Percentiles rank a stretch among this genome's conserved stretches.
Evolutionary conservation across 2,113 vertebrate species (phyloP).

Genomic region (Ciconia stormi): DNA sequence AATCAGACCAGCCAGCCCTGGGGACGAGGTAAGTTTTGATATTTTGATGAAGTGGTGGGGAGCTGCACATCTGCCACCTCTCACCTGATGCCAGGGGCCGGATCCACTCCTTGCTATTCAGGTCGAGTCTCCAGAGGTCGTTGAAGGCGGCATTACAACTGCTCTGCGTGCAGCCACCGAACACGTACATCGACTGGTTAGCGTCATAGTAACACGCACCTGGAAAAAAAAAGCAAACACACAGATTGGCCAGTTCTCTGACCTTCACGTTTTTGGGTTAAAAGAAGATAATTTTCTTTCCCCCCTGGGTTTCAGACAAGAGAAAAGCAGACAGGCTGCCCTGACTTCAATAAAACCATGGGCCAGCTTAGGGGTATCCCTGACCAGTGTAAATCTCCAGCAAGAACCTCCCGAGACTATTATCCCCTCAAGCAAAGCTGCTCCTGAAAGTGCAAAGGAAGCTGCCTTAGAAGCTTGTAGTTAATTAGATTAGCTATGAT

Average conservation of each 20-base stretch:
- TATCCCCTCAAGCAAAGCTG: slow-evolving; percentile 2
- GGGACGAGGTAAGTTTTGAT: neutral
- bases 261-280: neutral
- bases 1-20: accelerated
- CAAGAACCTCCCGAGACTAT: neutral
- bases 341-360: accelerated
- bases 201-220: slow-evolving; percentile 96
- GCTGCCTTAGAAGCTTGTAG: neutral
- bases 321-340: neutral
- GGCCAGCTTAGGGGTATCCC: neutral
- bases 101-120: slow-evolving; percentile 99
- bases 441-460: neutral
- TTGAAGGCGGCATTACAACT: slow-evolving; percentile 98
- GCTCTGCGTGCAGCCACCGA: slow-evolving; percentile 97
- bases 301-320: accelerated
- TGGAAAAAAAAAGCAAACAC: slow-evolving; percentile 27
- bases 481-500: slow-evolving; percentile 35
- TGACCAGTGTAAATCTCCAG: neutral
- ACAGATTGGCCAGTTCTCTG: neutral
- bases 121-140: slow-evolving; percentile 97
- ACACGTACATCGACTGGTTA: slow-evolving; percentile 99
- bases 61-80: neutral
- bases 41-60: accelerated
- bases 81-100: slow-evolving; percentile 96
- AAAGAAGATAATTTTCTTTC: too few species aligned